Percentiles rank a stretch among this genome's conserved stretches.
Conservation (phyloP, 2,888 invertebrate species). For the Patella depressa region DNA sequence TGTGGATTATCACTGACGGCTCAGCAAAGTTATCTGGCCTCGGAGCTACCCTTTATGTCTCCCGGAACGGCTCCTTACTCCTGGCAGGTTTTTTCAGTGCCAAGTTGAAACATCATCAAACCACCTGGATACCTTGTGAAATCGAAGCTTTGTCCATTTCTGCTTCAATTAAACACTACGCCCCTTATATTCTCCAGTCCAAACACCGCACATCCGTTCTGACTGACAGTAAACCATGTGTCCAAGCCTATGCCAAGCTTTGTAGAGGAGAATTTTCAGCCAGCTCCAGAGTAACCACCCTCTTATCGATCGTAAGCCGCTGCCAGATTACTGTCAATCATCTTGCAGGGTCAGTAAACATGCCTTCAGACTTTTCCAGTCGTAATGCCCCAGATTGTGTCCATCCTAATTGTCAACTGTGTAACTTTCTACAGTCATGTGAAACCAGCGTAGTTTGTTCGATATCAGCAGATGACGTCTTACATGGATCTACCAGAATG, state of each 20-base stretch:
- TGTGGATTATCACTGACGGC: not conserved
- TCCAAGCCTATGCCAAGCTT: constrained; percentile 32
- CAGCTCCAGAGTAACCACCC: constrained; percentile 32
- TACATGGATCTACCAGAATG: constrained; percentile 17
- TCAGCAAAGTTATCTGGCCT: not conserved
- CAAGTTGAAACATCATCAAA: constrained; percentile 9
- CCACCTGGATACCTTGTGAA: constrained; percentile 19
- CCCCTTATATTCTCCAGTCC: constrained; percentile 46
- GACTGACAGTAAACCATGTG: constrained; percentile 38
- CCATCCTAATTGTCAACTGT: constrained; percentile 32
- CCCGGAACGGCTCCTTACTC: not conserved
- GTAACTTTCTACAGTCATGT: constrained; percentile 19
- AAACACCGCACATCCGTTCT: constrained; percentile 36
- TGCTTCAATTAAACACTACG: constrained; percentile 41
- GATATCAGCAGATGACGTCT: constrained; percentile 18
- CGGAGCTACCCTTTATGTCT: not conserved
- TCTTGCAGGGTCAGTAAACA: constrained; percentile 20
- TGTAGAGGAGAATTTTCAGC: constrained; percentile 39
- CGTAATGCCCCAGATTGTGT: constrained; percentile 34
- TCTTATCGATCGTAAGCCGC: constrained; percentile 33
- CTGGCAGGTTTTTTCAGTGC: constrained; percentile 10
- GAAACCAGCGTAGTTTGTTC: constrained; percentile 25
- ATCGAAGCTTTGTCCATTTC: constrained; percentile 27
- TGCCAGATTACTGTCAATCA: constrained; percentile 27
- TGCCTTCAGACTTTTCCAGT: constrained; percentile 35